Evolutionary conservation across 2,797 vertebrate genomes (phyloP).

Genomic region (Pseudotriccus pelzelni): DNA sequence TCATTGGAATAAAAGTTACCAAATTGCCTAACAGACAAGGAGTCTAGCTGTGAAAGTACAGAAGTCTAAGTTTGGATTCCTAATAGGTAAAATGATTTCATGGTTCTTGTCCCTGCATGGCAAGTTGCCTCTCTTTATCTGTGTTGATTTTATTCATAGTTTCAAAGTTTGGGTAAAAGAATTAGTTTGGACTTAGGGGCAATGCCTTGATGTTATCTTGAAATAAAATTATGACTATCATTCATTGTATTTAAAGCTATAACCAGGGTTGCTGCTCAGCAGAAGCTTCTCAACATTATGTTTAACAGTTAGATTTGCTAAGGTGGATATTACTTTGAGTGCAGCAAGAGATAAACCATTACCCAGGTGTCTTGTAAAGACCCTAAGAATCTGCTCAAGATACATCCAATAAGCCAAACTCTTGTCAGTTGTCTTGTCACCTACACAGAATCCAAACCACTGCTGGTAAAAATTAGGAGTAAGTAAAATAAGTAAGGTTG

Average conservation of each 20-base stretch:
- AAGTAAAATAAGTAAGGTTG: background rate
- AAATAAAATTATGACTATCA: background rate
- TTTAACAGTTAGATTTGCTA: background rate
- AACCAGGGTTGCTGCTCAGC: background rate
- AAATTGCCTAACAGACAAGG: conserved; percentile 18
- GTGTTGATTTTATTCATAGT: background rate
- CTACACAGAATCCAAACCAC: background rate
- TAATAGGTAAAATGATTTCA: background rate
- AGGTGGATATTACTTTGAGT: background rate
- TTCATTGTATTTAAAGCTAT: background rate
- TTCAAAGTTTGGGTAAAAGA: background rate
- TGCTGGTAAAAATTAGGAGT: background rate
- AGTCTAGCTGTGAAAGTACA: conserved; percentile 10
- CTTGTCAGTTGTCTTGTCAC: background rate
- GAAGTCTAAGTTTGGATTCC: conserved; percentile 9
- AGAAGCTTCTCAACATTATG: background rate
- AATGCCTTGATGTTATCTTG: background rate
- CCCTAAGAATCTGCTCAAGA: background rate
- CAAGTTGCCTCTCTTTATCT: background rate
- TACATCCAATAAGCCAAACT: background rate
- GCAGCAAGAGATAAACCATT: background rate
- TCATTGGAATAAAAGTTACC: conserved; percentile 4
- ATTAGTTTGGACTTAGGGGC: background rate
- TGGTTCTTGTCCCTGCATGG: background rate
- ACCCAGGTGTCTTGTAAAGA: background rate